phyloP scores from a whole-genome alignment of 2,113 vertebrate species.

The Telmatochromis brachygnathus region DNA sequence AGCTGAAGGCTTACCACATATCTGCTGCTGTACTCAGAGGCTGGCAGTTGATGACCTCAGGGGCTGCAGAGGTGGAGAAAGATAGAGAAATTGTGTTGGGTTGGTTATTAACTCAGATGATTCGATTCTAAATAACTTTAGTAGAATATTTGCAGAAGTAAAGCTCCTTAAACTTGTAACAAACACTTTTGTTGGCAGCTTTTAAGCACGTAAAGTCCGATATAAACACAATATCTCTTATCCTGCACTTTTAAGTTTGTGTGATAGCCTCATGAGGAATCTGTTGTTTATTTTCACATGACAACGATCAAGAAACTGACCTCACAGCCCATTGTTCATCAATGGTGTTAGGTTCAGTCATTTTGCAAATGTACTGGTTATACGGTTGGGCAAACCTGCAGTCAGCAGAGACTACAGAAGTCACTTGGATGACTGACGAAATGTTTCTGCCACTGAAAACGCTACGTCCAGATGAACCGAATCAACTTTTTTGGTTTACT shows the following conservation, averaged over 20 bases:
- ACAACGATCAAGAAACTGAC: background rate
- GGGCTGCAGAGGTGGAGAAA: constrained; percentile 42
- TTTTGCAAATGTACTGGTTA: fast-evolving
- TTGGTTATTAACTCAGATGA: background rate
- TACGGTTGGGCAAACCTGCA: fast-evolving
- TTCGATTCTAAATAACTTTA: fast-evolving
- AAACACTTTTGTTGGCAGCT: background rate
- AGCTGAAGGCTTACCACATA: constrained; percentile 71
- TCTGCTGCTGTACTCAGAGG: constrained; percentile 67
- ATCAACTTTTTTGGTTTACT: background rate
- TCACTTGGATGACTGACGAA: background rate
- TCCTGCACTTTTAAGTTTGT: background rate
- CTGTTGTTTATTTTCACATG: background rate
- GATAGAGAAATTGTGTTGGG: background rate
- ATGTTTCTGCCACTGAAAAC: background rate
- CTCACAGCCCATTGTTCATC: background rate
- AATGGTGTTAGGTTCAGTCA: background rate
- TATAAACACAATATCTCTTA: background rate
- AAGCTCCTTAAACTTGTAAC: background rate
- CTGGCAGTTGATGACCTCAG: constrained; percentile 73
- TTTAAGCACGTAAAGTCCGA: fast-evolving
- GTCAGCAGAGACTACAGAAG: background rate
- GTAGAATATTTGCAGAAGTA: background rate
- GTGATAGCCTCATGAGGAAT: background rate
- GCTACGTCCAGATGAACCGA: fast-evolving